Evolutionary conservation across 2,888 invertebrate genomes (phyloP).

Genomic region (Itoplectis maculator): DNA sequence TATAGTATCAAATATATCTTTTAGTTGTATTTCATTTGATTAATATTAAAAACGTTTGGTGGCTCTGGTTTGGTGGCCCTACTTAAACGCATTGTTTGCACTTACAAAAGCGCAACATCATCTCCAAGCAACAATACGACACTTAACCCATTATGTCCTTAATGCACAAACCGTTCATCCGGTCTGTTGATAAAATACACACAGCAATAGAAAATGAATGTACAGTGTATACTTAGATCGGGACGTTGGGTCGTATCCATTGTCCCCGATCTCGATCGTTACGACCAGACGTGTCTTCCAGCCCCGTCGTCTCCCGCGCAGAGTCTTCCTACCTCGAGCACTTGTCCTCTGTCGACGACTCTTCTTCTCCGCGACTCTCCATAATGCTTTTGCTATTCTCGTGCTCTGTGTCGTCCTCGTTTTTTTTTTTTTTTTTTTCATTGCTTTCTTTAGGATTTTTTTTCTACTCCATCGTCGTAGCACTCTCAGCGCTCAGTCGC

Average conservation of each 20-base stretch:
- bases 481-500: constrained; percentile 23
- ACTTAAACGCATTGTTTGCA: not conserved
- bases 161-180: constrained; percentile 14
- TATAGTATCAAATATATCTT: no score
- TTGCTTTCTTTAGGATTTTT: constrained; percentile 15
- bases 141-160: constrained; percentile 1
- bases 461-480: constrained; percentile 34
- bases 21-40: no score
- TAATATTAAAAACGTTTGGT: no score
- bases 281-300: constrained; percentile 61
- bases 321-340: constrained; percentile 47
- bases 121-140: not conserved
- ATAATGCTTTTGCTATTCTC: constrained; percentile 57
- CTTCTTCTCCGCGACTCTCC: constrained; percentile 37
- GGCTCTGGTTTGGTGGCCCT: not conserved
- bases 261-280: constrained; percentile 62
- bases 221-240: constrained; percentile 21
- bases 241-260: constrained; percentile 54
- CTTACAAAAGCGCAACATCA: not conserved
- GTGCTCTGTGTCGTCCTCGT: no score
- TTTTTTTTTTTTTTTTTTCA: constrained; percentile 11
- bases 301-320: constrained; percentile 31
- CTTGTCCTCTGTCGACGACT: constrained; percentile 34
- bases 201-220: not conserved
- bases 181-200: constrained; percentile 4